Evolutionary conservation across 2,888 invertebrate genomes (phyloP), one percentile per base, ranked within the genome.

Genomic region (Limnephilus marmoratus): DNA sequence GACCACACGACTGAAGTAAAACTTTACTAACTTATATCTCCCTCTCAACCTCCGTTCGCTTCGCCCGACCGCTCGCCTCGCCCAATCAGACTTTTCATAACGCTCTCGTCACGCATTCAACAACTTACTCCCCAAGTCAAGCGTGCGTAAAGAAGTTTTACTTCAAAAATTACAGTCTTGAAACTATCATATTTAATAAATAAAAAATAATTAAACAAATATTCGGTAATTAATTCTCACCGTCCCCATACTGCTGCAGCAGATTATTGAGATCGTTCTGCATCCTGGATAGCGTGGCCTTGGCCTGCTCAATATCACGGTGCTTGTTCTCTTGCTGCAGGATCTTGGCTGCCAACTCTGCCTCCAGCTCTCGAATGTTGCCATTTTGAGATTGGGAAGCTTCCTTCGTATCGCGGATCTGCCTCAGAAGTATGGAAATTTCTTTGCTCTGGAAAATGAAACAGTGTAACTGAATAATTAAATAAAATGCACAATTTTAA

Each of bases 281-380:
- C 93, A 97, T 94, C 94, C 97, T 97, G 88, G 96, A 96, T 93
- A 97, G 95, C 93, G 96, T 96, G 18, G 95, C 95, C 90, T 95
- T 95, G 9, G 96, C 95, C 89, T 95, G 95, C 0, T 95, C 94
- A 91, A 97, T 95, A 93, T 97, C 96, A 37, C 95, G 94, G 93
- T 96, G 96, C 92, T 96, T 95, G 90, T 96, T 96, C 92, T 95
- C 94, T 92, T 96, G 95, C 53, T 95, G 94, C 45, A 96, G 96
- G 29, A 97, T 94, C 94, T 96, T 96, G 82, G 95, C 95, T 82
- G 95, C 95, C 90, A 95, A 95, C 0, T 95, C 94, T 0, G 94
- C 94, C 13, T 96, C 95, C 0, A 96, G 94, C 29, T 96, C 95
- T 18, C 95, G 95, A 15, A 96, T 94, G 2, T 94, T 94, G 34